Base-by-base conservation (phyloP, 2,888 invertebrate species). In the Leucozona laternaria region DNA sequence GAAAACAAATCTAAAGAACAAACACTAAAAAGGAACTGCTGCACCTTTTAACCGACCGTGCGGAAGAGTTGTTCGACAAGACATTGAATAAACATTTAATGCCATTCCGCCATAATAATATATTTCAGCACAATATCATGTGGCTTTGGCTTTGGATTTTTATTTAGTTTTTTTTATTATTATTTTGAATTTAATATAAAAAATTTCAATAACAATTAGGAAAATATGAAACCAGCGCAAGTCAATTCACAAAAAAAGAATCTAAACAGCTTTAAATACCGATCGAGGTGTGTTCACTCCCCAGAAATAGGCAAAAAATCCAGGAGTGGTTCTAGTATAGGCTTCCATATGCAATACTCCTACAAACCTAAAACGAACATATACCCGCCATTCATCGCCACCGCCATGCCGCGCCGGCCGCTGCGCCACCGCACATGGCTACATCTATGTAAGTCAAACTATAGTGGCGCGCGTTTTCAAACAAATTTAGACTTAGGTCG, bases 171-270 rank as follows among this genome's bases (percentile, higher is more conserved):
- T 48, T 64, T 64, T 80, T 43, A 8, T 37, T 3, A 34, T 60
- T 57, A 34, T 70, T 71, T 80, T n/a, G 50, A 22, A 22, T 53
- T 20, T 34, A 66, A 50, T 34, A 68, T 53, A 31, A 66, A 48
- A 53, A 37, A 37, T 22, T 77, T 72, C 76, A 80, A 80, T 80
- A 85, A 85, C 85, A 85, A 85, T 85, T 85, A 85, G 81, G 77
- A 80, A 85, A 85, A 85, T 85, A 85, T 85, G 72, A 85, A 78
- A 86, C 73, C 53, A 75, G 55, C 72, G 71, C 66, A 66, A 71
- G 66, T 72, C 73, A 71, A 50, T 45, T n/a, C 11, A 20, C 1
- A 40, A 25, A 43, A 17, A 34, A 28, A 17, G 37, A 22, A 53
- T 50, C 57, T 31, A 71, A 50, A 28, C 62, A 64, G 64, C 71